Base-by-base conservation (phyloP, 2,113 vertebrate species). In the Poecile atricapillus region DNA sequence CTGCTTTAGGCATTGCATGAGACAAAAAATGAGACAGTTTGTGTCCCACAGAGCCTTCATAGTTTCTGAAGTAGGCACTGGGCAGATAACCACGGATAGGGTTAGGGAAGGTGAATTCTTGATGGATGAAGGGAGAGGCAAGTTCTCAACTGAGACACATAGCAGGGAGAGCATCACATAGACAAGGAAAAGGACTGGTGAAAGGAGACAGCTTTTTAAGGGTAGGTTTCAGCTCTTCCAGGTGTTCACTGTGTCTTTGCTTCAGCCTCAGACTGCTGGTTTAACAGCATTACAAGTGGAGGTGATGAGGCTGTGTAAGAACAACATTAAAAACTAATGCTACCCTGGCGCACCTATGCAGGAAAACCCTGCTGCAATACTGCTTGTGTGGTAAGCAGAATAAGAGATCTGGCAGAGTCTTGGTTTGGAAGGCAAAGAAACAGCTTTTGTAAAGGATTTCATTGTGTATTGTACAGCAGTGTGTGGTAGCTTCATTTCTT, bases 371-470 rank as follows among this genome's bases (percentile, higher is more conserved):
- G 75, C 87, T 93, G 78, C 63, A 95, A 7, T 35, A 63, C 90
- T 81, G 49, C 83, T 58, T 87, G 55, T 95, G 94, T 81, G 79
- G 83, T 65, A 90, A 68, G 64, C 56, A 86, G 77, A 83, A 81
- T 81, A 52, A 73, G 56, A 92, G 73, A 93, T 81, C 74, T 96
- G 93, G 59, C 89, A 90, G 33, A 37, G n/a, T 43, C 77, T 82
- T 77, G 31, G 25, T 59, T 93, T 63, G 63, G 63, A 86, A 91
- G 64, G 68, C 35, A 64, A 78, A 94, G 52, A 22, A 37, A 2
- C 46, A 70, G 53, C 77, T 87, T 85, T 90, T 95, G 47, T 78
- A 18, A 89, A 90, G 76, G n/a, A 93, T 89, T 96, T 93, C 89
- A 93, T 58, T 76, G 56, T 50, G 59, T 78, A 52, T 85, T 93